Evolutionary conservation across 1,140 invertebrate species (phyloP).

Genomic region (Cylas formicarius): DNA sequence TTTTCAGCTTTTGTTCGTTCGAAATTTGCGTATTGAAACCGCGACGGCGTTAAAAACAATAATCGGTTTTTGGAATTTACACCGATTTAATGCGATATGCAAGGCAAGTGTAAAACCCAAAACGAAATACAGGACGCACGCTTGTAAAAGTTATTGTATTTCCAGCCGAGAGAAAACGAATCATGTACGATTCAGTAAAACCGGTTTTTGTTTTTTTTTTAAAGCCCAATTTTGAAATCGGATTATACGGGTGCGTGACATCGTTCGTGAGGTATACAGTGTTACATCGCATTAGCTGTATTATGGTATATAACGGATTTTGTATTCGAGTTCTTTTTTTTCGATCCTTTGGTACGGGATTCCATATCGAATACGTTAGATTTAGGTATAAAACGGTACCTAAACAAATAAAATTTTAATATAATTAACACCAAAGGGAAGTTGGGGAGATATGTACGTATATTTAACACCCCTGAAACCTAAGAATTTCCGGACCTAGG

Average conservation of each 20-base stretch:
- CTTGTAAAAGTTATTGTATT: not conserved
- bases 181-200: constrained; percentile 3
- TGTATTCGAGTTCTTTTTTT: constrained; percentile 3
- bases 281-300: constrained; percentile 14
- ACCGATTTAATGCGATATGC: not conserved
- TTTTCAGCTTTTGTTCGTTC: no score
- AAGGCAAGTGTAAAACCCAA: not conserved
- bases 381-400: constrained; percentile 13
- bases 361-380: no score
- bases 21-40: no score
- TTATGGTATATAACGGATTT: constrained; percentile 12
- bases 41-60: constrained; percentile 7
- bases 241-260: constrained; percentile 5
- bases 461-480: no score
- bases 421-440: constrained; percentile 3
- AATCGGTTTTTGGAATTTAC: not conserved
- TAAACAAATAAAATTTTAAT: constrained; percentile 8
- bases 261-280: no score
- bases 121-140: no score
- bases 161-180: constrained; percentile 2
- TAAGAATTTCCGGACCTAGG: no score
- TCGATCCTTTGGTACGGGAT: no score
- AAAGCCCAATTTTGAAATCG: constrained; percentile 9
- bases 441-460: no score
- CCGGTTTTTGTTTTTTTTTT: constrained; percentile 10